Percentiles rank a stretch among this genome's conserved stretches.
phyloP scores from a whole-genome alignment of 2,113 vertebrate species.

The Tricholaema leucomelas region DNA sequence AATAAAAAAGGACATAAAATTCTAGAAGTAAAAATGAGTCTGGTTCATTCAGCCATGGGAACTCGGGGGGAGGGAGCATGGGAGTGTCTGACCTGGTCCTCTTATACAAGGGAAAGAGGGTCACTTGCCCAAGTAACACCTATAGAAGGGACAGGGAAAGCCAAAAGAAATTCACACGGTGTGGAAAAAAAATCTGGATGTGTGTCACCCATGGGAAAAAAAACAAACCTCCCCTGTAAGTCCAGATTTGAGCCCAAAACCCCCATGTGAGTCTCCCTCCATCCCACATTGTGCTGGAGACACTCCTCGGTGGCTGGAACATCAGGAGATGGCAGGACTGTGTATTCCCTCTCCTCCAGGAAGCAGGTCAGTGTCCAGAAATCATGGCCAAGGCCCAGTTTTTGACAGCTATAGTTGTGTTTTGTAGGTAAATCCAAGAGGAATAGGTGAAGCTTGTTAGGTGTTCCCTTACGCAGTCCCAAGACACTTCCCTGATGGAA shows the following conservation, averaged over 20 bases:
- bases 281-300: background rate
- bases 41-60: too few species aligned
- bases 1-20: too few species aligned
- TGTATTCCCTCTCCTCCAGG: background rate
- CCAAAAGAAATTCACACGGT: background rate
- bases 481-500: constrained; percentile 83
- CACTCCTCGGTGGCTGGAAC: accelerated
- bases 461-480: constrained; percentile 84
- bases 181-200: background rate
- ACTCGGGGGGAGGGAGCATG: too few species aligned
- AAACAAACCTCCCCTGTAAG: background rate
- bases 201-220: background rate
- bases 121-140: background rate
- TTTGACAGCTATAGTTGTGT: constrained; percentile 80
- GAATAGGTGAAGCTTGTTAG: constrained; percentile 80
- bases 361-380: constrained; percentile 75
- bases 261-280: accelerated
- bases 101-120: background rate
- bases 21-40: too few species aligned
- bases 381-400: constrained; percentile 87
- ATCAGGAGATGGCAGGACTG: accelerated
- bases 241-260: background rate
- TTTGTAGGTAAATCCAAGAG: constrained; percentile 87
- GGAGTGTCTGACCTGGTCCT: background rate
- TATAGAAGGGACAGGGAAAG: background rate